A percentile compares a stretch with the other conserved stretches of the same genome.
Conservation (phyloP, 2,113 vertebrate species). For the Grantiella picta region DNA sequence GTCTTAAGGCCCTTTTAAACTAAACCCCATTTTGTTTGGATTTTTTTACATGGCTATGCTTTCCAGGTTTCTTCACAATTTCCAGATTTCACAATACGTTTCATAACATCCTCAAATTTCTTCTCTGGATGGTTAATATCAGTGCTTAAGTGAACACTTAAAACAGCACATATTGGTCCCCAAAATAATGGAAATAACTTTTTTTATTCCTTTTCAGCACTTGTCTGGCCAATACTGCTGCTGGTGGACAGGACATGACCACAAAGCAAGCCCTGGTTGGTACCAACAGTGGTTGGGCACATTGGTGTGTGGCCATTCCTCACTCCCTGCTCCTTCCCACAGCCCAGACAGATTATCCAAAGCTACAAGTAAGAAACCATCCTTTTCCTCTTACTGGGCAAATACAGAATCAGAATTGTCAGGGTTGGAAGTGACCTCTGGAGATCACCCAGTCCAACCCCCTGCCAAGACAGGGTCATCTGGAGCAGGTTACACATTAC, state of each 20-base stretch:
- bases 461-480: neutral
- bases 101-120: neutral
- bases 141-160: neutral
- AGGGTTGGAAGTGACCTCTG: neutral
- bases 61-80: neutral
- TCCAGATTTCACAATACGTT: neutral
- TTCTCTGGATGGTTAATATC: neutral
- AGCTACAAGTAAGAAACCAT: neutral
- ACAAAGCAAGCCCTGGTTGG: neutral
- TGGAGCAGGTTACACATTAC: neutral
- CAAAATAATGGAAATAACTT: neutral
- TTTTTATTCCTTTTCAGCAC: neutral
- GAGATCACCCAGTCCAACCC: neutral
- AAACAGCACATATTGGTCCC: neutral
- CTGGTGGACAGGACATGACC: accelerated
- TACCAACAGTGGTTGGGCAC: accelerated
- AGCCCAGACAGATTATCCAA: neutral
- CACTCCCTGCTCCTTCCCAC: neutral
- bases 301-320: neutral
- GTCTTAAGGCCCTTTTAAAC: neutral
- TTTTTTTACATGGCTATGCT: neutral
- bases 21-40: neutral
- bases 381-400: neutral
- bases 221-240: neutral
- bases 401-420: neutral